Conservation (phyloP, 2,797 vertebrate species). For the Peromyscus aztecus region DNA sequence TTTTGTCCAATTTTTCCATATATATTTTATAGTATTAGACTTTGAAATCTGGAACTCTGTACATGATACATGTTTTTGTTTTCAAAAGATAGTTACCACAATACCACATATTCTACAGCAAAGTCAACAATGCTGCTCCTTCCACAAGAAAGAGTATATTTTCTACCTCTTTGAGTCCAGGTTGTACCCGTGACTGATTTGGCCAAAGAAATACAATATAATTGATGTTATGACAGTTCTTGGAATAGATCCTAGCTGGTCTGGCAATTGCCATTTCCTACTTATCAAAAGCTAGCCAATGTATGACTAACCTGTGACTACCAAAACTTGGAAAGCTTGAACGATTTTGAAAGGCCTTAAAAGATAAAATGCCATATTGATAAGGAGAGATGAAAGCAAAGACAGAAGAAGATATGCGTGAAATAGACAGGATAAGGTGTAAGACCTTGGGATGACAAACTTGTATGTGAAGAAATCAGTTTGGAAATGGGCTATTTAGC, state of each 20-base stretch:
- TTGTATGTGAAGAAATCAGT: conserved; percentile 16
- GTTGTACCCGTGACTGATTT: conserved; percentile 31
- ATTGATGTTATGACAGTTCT: not conserved
- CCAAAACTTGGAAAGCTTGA: conserved; percentile 27
- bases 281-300: conserved; percentile 44
- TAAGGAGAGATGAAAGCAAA: not conserved
- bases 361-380: conserved; percentile 21
- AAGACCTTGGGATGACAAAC: not conserved
- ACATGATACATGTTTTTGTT: conserved; percentile 37
- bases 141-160: conserved; percentile 32
- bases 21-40: conserved; percentile 8
- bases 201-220: conserved; percentile 42
- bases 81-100: conserved; percentile 22
- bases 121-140: not conserved
- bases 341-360: not conserved
- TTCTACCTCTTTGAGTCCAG: conserved; percentile 31
- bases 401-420: not conserved
- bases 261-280: conserved; percentile 33
- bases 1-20: conserved; percentile 16
- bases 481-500: conserved; percentile 2
- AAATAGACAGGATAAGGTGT: not conserved
- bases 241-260: conserved; percentile 41
- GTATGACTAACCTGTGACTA: not conserved
- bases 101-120: not conserved
- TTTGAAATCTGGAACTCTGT: conserved; percentile 41